A percentile compares a stretch with the other conserved stretches of the same genome.
These are phyloP conservation scores for Scortum barcoo DNA, from an alignment of 2,113 vertebrate genomes.

Conservation along the genomic window DNA sequence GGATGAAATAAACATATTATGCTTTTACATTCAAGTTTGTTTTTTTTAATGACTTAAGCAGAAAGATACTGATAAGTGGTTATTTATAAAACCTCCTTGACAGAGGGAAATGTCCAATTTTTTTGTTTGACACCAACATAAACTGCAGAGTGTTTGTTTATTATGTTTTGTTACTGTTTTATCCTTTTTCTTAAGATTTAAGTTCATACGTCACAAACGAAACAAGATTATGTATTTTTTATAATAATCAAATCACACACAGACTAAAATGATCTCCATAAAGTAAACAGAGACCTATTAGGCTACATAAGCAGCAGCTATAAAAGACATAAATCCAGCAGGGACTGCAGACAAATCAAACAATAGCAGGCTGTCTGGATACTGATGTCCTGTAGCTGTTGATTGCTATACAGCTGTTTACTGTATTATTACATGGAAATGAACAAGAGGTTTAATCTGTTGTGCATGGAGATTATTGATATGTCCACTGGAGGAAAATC, in stretches of 20 bases:
- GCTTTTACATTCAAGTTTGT: too few relatives aligned
- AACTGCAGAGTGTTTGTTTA: too few relatives aligned
- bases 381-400: background rate
- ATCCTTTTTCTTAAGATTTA: too few relatives aligned
- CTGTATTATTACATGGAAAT: slow-evolving; percentile 13
- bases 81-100: too few relatives aligned
- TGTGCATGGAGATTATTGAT: slow-evolving; percentile 28
- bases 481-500: slow-evolving; percentile 21
- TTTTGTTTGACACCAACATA: too few relatives aligned
- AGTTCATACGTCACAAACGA: too few relatives aligned
- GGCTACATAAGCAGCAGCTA: background rate
- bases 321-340: background rate
- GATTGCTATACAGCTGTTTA: slow-evolving; percentile 15
- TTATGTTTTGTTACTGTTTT: too few relatives aligned
- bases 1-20: too few relatives aligned
- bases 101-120: too few relatives aligned
- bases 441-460: slow-evolving; percentile 30
- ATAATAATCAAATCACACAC: background rate
- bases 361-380: background rate
- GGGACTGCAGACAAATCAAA: background rate
- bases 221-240: too few relatives aligned
- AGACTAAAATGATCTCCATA: background rate
- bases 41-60: too few relatives aligned
- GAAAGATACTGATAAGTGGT: too few relatives aligned
- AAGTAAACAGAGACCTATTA: background rate